A percentile compares a stretch with the other conserved stretches of the same genome.
Conservation (phyloP, 2,888 invertebrate species). For the Drosophila paramelanica region DNA sequence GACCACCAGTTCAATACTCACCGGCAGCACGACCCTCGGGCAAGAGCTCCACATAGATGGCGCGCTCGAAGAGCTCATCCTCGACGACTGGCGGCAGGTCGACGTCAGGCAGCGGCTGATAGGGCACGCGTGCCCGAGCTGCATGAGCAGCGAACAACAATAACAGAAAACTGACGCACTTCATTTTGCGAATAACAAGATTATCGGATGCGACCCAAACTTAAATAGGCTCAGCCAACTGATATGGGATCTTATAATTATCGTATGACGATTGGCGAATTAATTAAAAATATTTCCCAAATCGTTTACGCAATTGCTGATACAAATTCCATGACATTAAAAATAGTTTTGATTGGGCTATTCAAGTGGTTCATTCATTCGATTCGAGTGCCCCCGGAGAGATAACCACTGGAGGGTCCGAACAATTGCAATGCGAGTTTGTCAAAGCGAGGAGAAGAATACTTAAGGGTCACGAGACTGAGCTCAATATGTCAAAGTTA, state of each 20-base stretch:
- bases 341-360: slow-evolving; percentile 21
- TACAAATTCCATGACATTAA: slow-evolving; percentile 27
- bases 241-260: slow-evolving; percentile 24
- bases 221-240: slow-evolving; percentile 59
- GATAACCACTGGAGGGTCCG: slow-evolving; percentile 21
- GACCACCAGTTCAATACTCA: slow-evolving; percentile 25
- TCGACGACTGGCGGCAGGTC: slow-evolving; percentile 54
- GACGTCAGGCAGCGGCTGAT: slow-evolving; percentile 41
- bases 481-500: slow-evolving; percentile 78
- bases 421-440: slow-evolving; percentile 4
- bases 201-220: slow-evolving; percentile 14
- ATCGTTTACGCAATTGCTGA: slow-evolving; percentile 19
- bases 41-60: slow-evolving; percentile 34
- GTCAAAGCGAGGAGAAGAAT: neutral
- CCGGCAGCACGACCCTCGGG: slow-evolving; percentile 62
- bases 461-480: slow-evolving; percentile 12
- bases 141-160: slow-evolving; percentile 54
- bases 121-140: slow-evolving; percentile 52
- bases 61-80: slow-evolving; percentile 49
- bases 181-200: slow-evolving; percentile 64
- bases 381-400: slow-evolving; percentile 20
- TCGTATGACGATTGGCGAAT: slow-evolving; percentile 35
- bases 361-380: slow-evolving; percentile 28
- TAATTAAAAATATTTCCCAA: slow-evolving; percentile 57
- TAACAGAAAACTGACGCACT: slow-evolving; percentile 56